These are phyloP conservation scores for Volucella inflata DNA, from an alignment of 2,888 invertebrate genomes.

Conservation along the genomic window DNA sequence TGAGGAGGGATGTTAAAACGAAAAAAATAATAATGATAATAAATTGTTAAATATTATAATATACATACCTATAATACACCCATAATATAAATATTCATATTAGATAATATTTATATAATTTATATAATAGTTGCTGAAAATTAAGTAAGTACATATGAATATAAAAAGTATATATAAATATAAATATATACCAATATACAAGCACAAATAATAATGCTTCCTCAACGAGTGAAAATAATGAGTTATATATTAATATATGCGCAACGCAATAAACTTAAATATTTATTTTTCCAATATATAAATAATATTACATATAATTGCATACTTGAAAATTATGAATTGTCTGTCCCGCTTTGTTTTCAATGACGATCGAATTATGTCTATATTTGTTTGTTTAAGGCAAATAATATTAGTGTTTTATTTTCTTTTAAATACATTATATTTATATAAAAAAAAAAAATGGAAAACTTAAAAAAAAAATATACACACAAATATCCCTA, in stretches of 20 bases:
- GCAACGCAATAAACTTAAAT: conserved; percentile 67
- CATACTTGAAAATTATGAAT: conserved; percentile 63
- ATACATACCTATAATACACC: conserved; percentile 72
- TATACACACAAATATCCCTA: conserved; percentile 52
- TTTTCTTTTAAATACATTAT: conserved; percentile 65
- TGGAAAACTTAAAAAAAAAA: conserved; percentile 46
- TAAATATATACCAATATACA: conserved; percentile 20
- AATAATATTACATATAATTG: conserved; percentile 71
- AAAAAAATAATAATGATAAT: not conserved
- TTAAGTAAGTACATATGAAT: conserved; percentile 36
- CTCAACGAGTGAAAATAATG: conserved; percentile 36
- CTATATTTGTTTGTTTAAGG: conserved; percentile 29
- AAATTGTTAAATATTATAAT: conserved; percentile 16
- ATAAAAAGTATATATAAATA: conserved; percentile 23
- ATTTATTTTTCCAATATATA: conserved; percentile 72
- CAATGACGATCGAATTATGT: not conserved
- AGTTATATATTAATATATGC: conserved; percentile 57
- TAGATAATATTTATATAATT: conserved; percentile 63
- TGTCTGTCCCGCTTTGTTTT: conserved; percentile 37
- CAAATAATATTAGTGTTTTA: conserved; percentile 25
- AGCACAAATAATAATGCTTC: conserved; percentile 64
- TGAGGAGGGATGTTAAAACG: not conserved
- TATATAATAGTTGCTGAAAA: conserved; percentile 60
- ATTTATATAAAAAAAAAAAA: conserved; percentile 43
- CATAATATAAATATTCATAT: conserved; percentile 71